Percentiles rank a stretch among this genome's conserved stretches.
These are phyloP conservation scores for Muntiacus muntjak DNA, from an alignment of 2,113 vertebrate genomes.

Conservation along the genomic window DNA sequence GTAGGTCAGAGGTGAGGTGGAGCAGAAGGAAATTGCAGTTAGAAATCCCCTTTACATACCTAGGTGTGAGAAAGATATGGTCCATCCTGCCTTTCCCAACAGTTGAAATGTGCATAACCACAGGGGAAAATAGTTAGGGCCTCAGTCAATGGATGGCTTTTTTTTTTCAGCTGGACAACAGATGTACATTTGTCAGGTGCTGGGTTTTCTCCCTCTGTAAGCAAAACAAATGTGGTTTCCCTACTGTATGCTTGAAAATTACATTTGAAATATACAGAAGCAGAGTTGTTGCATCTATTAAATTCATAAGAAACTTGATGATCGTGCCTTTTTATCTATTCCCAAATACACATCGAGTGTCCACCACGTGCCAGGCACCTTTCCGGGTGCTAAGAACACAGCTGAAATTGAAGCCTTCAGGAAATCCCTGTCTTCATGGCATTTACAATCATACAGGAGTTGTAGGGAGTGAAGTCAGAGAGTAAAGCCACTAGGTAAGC, in stretches of 20 bases:
- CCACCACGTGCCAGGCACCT: accelerated
- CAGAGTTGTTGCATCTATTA: neutral
- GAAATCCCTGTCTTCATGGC: neutral
- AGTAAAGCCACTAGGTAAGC: neutral
- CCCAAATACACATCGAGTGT: neutral
- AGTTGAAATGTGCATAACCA: neutral
- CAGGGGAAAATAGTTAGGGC: neutral
- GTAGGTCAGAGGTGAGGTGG: neutral
- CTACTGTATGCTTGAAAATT: neutral
- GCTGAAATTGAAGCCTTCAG: neutral
- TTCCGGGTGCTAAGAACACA: neutral
- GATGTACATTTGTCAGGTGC: neutral
- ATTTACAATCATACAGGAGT: neutral
- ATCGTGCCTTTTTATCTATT: neutral
- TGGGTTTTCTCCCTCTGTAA: neutral
- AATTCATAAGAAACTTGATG: neutral
- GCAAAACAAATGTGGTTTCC: neutral
- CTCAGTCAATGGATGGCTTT: neutral
- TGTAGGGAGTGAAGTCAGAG: neutral
- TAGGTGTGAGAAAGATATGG: neutral
- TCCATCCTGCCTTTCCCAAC: neutral
- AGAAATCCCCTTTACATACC: neutral
- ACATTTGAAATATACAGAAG: neutral
- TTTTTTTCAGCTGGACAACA: neutral
- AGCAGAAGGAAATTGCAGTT: neutral